A percentile compares a stretch with the other conserved stretches of the same genome.
Evolutionary conservation across 2,113 vertebrate species (phyloP).

Genomic region (Rhizomys pruinosus): DNA sequence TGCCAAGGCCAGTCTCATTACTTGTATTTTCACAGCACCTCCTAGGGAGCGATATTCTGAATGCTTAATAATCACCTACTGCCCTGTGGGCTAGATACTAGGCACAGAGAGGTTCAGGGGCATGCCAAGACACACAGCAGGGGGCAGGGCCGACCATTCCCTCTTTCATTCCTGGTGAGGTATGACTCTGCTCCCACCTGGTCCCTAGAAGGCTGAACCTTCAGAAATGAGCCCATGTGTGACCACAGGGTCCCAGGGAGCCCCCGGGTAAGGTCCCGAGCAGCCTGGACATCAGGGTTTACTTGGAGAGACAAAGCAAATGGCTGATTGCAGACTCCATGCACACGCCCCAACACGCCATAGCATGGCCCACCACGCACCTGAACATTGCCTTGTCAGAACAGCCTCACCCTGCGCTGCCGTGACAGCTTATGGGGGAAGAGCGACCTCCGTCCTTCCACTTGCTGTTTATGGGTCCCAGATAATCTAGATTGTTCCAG

Average conservation of each 20-base stretch:
- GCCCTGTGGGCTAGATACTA: neutral
- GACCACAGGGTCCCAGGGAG: neutral
- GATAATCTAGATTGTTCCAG: neutral
- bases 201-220: neutral
- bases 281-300: neutral
- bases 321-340: accelerated
- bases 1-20: too few relatives aligned
- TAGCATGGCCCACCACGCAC: neutral
- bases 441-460: accelerated
- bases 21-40: accelerated
- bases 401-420: neutral
- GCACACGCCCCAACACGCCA: accelerated
- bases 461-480: neutral
- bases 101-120: neutral
- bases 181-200: neutral
- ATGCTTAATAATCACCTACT: neutral
- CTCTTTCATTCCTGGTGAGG: neutral
- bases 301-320: neutral
- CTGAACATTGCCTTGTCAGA: neutral
- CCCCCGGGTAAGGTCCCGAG: neutral
- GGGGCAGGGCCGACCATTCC: neutral
- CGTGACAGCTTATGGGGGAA: neutral
- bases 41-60: neutral
- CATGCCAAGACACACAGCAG: neutral
- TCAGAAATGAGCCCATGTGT: neutral